phyloP scores from a whole-genome alignment of 2,113 vertebrate species.

The Sardina pilchardus region DNA sequence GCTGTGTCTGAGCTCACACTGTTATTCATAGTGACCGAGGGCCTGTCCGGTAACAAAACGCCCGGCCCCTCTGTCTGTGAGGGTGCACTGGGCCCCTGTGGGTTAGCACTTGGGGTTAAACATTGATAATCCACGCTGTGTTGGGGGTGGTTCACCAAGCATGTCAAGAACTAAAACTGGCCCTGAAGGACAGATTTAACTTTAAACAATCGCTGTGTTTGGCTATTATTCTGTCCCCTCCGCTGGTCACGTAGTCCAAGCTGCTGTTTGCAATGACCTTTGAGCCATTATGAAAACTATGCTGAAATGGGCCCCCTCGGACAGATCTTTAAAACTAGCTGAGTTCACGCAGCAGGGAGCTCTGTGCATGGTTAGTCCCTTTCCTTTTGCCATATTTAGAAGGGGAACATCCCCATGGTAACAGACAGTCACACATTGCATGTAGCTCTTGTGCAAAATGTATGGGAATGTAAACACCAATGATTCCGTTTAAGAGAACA shows the following conservation, averaged over 20 bases:
- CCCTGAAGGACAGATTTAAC: not conserved
- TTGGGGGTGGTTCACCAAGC: not conserved
- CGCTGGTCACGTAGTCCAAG: conserved; percentile 10
- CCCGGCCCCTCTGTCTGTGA: not conserved
- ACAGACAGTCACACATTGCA: not conserved
- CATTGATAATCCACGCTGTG: not conserved
- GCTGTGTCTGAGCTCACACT: conserved; percentile 56
- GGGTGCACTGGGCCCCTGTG: not conserved
- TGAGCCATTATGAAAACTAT: not conserved
- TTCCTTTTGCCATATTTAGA: not conserved
- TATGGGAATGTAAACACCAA: not conserved
- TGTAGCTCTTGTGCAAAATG: not conserved
- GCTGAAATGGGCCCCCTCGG: conserved; percentile 1
- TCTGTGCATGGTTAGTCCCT: not conserved
- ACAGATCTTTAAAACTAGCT: conserved; percentile 5
- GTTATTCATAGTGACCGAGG: conserved; percentile 64
- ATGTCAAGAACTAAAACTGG: not conserved
- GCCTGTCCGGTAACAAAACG: conserved; percentile 33
- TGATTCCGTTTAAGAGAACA: not conserved
- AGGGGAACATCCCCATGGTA: not conserved
- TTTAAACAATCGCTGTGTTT: not conserved
- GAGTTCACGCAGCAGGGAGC: not conserved
- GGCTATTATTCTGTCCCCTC: not conserved
- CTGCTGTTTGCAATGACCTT: not conserved
- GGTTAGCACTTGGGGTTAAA: not conserved